Conservation (phyloP, 1,140 invertebrate genomes). For the Halesus radiatus region DNA sequence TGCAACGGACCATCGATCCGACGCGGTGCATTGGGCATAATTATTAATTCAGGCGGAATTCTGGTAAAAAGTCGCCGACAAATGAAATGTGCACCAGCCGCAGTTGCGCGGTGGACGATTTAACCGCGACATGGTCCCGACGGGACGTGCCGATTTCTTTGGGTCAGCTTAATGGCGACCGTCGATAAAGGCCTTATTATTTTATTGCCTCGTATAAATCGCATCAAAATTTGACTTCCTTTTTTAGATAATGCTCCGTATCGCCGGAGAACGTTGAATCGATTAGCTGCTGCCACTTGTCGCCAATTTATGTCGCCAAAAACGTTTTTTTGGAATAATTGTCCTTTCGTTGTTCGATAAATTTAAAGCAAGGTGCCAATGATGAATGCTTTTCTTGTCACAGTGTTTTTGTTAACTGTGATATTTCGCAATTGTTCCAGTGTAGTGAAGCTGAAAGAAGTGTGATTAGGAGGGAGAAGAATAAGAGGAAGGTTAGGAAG, state of each 20-base stretch:
- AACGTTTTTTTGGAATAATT: no score
- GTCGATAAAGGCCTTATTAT: not conserved
- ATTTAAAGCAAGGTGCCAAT: no score
- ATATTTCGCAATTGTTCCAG: no score
- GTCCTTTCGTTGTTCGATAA: no score
- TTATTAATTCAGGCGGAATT: constrained; percentile 14
- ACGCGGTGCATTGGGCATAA: constrained; percentile 23
- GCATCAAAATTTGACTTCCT: not conserved
- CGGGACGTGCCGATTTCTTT: not conserved
- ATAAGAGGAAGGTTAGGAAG: no score
- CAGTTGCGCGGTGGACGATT: not conserved
- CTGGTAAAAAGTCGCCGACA: not conserved
- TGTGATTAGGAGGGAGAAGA: no score
- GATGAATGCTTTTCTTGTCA: no score
- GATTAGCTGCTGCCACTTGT: no score
- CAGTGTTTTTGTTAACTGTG: no score
- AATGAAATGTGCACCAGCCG: not conserved
- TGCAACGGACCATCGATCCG: constrained; percentile 26
- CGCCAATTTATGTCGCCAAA: no score
- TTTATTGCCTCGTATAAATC: not conserved
- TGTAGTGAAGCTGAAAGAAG: no score
- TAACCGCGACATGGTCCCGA: not conserved
- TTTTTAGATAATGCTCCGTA: not conserved
- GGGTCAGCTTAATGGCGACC: not conserved
- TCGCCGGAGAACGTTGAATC: no score